phyloP scores from a whole-genome alignment of 2,888 invertebrate species.

The Hipparchia sbordonii region DNA sequence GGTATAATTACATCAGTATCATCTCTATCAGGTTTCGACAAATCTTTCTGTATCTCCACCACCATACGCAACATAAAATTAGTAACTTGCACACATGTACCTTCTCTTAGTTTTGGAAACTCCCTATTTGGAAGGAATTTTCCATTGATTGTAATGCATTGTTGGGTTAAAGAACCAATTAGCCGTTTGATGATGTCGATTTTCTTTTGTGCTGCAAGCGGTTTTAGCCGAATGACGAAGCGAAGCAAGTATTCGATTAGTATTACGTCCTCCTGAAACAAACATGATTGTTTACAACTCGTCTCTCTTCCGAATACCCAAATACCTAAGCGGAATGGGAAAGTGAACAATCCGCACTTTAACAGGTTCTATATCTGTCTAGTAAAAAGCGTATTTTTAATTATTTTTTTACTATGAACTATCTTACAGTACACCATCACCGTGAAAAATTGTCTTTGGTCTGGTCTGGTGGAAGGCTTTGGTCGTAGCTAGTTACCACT shows the following conservation, averaged over 20 bases:
- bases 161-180: conserved; percentile 86
- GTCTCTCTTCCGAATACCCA: conserved; percentile 33
- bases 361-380: too few relatives aligned
- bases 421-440: too few relatives aligned
- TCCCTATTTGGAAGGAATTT: conserved; percentile 68
- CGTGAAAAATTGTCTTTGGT: too few relatives aligned
- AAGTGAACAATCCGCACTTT: too few relatives aligned
- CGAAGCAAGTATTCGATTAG: conserved; percentile 88
- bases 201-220: conserved; percentile 83
- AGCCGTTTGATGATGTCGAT: conserved; percentile 85
- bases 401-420: too few relatives aligned
- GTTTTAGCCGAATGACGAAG: conserved; percentile 86
- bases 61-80: conserved; percentile 80
- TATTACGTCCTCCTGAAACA: conserved; percentile 84
- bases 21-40: conserved; percentile 65
- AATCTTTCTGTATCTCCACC: conserved; percentile 76
- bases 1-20: conserved; percentile 70
- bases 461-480: too few relatives aligned
- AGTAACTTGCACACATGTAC: conserved; percentile 78
- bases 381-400: too few relatives aligned
- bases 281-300: conserved; percentile 5
- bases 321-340: too few relatives aligned
- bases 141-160: conserved; percentile 73
- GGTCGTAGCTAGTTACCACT: too few relatives aligned
- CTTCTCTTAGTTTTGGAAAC: conserved; percentile 81